These are phyloP conservation scores for Crossoptilon crossoptilon DNA, from an alignment of 2,797 vertebrate species.

Conservation along the genomic window DNA sequence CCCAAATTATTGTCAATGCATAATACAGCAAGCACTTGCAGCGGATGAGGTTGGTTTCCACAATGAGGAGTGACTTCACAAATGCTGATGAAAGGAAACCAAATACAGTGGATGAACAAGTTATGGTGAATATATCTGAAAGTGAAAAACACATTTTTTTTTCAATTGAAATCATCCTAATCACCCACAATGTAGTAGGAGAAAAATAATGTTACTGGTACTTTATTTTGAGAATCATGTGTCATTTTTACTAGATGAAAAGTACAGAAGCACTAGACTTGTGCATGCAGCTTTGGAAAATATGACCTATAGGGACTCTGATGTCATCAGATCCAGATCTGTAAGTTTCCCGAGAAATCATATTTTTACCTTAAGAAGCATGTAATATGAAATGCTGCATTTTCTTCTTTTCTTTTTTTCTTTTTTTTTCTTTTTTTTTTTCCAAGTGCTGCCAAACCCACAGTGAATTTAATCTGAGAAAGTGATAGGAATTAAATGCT, in stretches of 20 bases:
- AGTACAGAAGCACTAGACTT: not conserved
- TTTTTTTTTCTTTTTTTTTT: accelerated
- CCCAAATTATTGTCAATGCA: not conserved
- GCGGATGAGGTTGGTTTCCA: not conserved
- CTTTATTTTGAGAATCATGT: not conserved
- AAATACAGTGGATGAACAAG: not conserved
- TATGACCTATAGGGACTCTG: not conserved
- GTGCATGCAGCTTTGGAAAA: not conserved
- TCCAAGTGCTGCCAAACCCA: not conserved
- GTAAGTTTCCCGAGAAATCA: not conserved
- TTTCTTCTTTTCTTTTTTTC: too few species aligned
- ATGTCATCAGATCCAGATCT: not conserved
- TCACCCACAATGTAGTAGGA: not conserved
- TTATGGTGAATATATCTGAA: not conserved
- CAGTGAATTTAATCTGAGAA: not conserved
- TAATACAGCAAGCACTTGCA: not conserved
- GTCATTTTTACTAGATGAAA: not conserved
- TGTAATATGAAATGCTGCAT: not conserved
- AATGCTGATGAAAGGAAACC: not conserved
- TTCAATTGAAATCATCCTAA: not conserved
- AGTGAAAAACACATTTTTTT: not conserved
- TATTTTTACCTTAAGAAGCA: not conserved
- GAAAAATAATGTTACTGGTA: not conserved
- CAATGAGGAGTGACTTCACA: not conserved
- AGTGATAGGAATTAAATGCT: not conserved